phyloP scores from a whole-genome alignment of 2,113 vertebrate genomes.

The Archilochus colubris region DNA sequence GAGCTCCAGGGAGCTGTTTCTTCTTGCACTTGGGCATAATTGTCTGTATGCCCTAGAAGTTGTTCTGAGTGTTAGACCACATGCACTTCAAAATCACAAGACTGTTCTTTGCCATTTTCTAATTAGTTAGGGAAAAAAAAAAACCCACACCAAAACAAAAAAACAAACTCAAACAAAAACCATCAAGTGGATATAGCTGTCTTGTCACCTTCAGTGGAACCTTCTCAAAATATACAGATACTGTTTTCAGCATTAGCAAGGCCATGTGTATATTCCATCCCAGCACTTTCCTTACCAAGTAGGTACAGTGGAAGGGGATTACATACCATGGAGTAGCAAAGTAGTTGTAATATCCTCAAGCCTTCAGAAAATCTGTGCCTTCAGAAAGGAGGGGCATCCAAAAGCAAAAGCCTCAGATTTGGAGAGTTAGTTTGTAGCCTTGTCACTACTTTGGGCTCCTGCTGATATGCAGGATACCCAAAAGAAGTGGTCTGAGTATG shows the following conservation, averaged over 20 bases:
- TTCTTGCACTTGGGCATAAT: neutral
- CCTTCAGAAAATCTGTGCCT: neutral
- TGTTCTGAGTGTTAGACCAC: neutral
- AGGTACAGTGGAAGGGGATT: neutral
- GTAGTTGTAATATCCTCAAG: neutral
- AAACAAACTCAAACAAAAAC: too few species aligned
- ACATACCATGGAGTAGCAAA: neutral
- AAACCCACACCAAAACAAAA: neutral
- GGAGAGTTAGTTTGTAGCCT: neutral
- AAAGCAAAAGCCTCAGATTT: neutral
- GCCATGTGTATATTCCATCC: accelerated
- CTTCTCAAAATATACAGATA: neutral
- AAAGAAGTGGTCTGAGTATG: neutral
- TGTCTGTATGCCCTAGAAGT: neutral
- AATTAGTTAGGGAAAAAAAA: neutral
- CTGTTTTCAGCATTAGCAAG: neutral
- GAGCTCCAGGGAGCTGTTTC: neutral
- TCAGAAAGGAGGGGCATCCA: neutral
- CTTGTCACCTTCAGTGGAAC: neutral
- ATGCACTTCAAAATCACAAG: neutral
- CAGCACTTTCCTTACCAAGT: neutral
- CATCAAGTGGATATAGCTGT: neutral
- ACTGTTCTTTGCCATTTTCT: neutral
- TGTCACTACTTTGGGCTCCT: neutral
- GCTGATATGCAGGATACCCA: neutral